A percentile compares a stretch with the other conserved stretches of the same genome.
These are phyloP conservation scores for Columbina picui DNA, from an alignment of 2,113 vertebrate species.

Conservation along the genomic window DNA sequence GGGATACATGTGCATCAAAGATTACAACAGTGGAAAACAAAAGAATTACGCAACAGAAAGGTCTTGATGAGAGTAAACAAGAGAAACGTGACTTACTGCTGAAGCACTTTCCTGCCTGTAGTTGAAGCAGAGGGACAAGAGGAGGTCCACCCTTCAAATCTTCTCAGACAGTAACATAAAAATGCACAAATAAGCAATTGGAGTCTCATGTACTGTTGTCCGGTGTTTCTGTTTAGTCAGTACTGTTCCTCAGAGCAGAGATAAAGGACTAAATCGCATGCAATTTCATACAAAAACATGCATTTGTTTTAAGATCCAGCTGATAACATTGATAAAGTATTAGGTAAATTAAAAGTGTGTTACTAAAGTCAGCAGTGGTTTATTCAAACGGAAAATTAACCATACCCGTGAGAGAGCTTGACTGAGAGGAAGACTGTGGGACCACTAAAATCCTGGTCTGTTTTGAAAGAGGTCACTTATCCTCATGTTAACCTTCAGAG, in stretches of 20 bases:
- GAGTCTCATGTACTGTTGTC: neutral
- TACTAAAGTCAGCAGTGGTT: neutral
- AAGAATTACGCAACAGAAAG: slow-evolving; percentile 76
- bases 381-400: neutral
- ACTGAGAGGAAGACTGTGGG: neutral
- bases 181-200: slow-evolving; percentile 1
- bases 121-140: slow-evolving; percentile 42
- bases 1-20: slow-evolving; percentile 75
- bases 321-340: slow-evolving; percentile 19
- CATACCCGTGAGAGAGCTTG: neutral
- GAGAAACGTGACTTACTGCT: slow-evolving; percentile 75
- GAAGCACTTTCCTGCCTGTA: slow-evolving; percentile 70
- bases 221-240: slow-evolving; percentile 34
- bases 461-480: neutral
- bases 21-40: slow-evolving; percentile 77
- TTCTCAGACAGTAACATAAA: slow-evolving; percentile 16
- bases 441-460: neutral
- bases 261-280: neutral
- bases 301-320: neutral
- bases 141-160: slow-evolving; percentile 35
- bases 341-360: slow-evolving; percentile 1
- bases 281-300: slow-evolving; percentile 2
- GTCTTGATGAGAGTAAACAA: slow-evolving; percentile 75
- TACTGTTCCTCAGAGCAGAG: slow-evolving; percentile 8
- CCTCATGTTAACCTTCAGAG: neutral